Conservation (phyloP, 2,888 invertebrate species). For the Odontocerum albicorne region DNA sequence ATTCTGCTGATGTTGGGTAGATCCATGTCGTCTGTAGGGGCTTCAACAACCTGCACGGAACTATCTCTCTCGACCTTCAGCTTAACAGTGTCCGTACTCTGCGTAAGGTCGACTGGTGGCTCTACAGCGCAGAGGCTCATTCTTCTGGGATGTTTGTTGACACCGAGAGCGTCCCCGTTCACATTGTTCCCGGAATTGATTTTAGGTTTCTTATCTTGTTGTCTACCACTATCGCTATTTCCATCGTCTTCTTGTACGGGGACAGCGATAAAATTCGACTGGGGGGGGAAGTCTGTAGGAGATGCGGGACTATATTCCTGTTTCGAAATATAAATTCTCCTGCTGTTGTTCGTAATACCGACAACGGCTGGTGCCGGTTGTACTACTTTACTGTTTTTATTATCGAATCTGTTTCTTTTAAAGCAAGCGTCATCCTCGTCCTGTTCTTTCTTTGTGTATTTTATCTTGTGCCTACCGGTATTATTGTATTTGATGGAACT, state of each 20-base stretch:
- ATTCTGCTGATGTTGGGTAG: conserved; percentile 59
- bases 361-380: neutral
- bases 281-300: neutral
- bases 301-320: conserved; percentile 18
- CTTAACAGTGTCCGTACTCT: conserved; percentile 7
- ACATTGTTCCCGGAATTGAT: neutral
- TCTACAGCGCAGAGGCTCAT: conserved; percentile 8
- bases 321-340: too few relatives aligned
- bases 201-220: neutral
- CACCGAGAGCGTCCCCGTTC: too few relatives aligned
- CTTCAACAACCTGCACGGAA: conserved; percentile 35
- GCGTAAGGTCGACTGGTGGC: conserved; percentile 9
- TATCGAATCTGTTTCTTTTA: conserved; percentile 1
- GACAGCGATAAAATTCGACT: neutral
- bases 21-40: conserved; percentile 55
- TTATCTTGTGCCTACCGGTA: conserved; percentile 43
- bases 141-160: conserved; percentile 15
- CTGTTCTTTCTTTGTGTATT: conserved; percentile 48
- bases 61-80: conserved; percentile 13
- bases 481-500: conserved; percentile 39
- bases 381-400: neutral
- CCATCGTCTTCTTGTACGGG: neutral
- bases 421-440: conserved; percentile 16
- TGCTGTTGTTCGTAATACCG: too few relatives aligned
- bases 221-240: neutral